Evolutionary conservation across 1,140 invertebrate genomes (phyloP), one percentile per base, ranked within the genome.

Genomic region (Pseudomyrmex pallidus): DNA sequence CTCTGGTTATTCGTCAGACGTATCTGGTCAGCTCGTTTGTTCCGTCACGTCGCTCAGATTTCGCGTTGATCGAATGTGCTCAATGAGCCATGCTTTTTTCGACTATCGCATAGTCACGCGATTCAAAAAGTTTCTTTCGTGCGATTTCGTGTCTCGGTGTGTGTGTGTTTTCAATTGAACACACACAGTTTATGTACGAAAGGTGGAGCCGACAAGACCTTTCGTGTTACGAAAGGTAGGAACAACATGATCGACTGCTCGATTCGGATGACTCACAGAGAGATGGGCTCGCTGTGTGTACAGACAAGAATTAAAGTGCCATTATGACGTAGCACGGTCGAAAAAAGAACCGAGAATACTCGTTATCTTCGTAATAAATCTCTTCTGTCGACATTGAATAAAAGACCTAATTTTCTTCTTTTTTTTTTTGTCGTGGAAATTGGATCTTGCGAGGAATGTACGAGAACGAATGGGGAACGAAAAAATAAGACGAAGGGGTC

Each of bases 31-130:
- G 57, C 2, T 52, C 46, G 44, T 83, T 48, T 67, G 62, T 77
- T 63, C 72, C 46, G 77, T 77, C 67, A 56, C 59, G 72, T 83
- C 20, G 44, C 9, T 63, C 70, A 52, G 25, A 90, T 89, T 78
- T 87, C 77, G 85, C 85, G 83, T 89, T 35, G 87, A 88, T 89
- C 72, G 56, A 70, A 76, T 50, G 68, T 74, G 56, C 54, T 25
- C 68, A 82, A 86, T 68, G 87, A 77, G 64, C 13, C 64, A 54
- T 66, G 72, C 35, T 35, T 35, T 73, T 35, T 35, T 56, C 62
- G 72, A 50, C 20, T 25, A 64, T 57, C 52, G 35, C 35, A 22
- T 46, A 59, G 76, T 86, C 85, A 88, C 85, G 88, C 85, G 72
- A 83, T 54, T 52, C 13, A 59, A n/a, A n/a, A n/a, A 72, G 61